phyloP scores from a whole-genome alignment of 2,888 invertebrate species.

The Zaprionus bogoriensis region DNA sequence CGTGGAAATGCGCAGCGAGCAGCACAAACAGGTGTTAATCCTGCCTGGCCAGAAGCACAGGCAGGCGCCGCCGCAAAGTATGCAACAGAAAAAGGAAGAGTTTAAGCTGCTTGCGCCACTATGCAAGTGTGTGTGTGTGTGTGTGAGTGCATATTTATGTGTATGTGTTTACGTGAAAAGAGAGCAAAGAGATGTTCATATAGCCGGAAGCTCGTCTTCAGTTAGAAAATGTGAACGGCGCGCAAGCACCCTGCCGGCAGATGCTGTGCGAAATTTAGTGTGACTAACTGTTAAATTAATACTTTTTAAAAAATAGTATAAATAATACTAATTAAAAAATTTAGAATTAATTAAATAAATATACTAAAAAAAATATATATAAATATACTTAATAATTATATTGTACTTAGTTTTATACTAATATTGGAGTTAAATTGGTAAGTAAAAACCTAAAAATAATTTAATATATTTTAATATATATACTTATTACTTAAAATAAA shows the following conservation, averaged over 20 bases:
- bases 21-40: slow-evolving; percentile 78
- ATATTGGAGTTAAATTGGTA: no score
- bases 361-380: no score
- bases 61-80: slow-evolving; percentile 32
- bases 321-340: no score
- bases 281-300: neutral
- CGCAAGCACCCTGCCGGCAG: no score
- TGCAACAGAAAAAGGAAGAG: slow-evolving; percentile 44
- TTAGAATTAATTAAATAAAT: no score
- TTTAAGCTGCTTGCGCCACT: slow-evolving; percentile 57
- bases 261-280: no score
- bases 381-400: no score
- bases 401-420: no score
- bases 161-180: neutral
- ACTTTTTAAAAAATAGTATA: neutral
- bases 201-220: no score
- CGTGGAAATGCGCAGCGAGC: slow-evolving; percentile 51
- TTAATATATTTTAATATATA: neutral
- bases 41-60: slow-evolving; percentile 46
- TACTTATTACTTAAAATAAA: no score
- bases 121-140: neutral
- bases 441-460: no score
- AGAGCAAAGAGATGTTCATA: slow-evolving; percentile 59
- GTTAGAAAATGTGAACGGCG: no score
- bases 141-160: neutral